Evolutionary conservation across 2,797 vertebrate genomes (phyloP).

Genomic region (Malurus leucopterus): DNA sequence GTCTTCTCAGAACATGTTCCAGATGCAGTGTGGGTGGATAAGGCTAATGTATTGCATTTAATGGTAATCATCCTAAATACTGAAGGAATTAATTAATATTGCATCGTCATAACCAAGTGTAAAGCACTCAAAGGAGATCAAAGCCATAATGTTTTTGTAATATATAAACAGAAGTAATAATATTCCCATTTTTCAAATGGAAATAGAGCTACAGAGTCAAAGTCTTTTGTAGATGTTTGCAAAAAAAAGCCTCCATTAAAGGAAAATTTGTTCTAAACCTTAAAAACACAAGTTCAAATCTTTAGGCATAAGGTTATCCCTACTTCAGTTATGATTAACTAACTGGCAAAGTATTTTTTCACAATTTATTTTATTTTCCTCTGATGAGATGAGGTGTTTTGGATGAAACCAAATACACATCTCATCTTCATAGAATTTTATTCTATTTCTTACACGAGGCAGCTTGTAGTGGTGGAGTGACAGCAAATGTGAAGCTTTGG

Average conservation of each 20-base stretch:
- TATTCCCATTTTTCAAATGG: not conserved
- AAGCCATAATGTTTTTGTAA: not conserved
- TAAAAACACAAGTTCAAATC: not conserved
- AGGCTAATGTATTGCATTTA: not conserved
- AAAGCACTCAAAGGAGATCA: not conserved
- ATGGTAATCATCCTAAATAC: not conserved
- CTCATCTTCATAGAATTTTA: not conserved
- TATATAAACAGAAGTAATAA: not conserved
- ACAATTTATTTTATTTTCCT: not conserved
- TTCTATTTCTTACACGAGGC: not conserved
- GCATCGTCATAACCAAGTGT: not conserved
- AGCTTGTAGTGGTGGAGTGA: not conserved
- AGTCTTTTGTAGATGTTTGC: not conserved
- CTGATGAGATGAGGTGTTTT: not conserved
- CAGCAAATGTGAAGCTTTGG: not conserved
- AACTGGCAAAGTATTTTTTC: not conserved
- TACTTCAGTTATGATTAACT: not conserved
- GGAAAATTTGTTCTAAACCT: not conserved
- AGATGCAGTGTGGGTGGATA: not conserved
- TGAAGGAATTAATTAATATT: not conserved
- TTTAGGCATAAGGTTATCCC: not conserved
- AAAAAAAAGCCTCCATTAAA: not conserved
- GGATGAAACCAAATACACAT: not conserved
- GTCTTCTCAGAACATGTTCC: slow-evolving; percentile 7
- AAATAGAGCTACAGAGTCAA: not conserved